phyloP scores from a whole-genome alignment of 1,140 invertebrate genomes.

The Danaus plexippus region DNA sequence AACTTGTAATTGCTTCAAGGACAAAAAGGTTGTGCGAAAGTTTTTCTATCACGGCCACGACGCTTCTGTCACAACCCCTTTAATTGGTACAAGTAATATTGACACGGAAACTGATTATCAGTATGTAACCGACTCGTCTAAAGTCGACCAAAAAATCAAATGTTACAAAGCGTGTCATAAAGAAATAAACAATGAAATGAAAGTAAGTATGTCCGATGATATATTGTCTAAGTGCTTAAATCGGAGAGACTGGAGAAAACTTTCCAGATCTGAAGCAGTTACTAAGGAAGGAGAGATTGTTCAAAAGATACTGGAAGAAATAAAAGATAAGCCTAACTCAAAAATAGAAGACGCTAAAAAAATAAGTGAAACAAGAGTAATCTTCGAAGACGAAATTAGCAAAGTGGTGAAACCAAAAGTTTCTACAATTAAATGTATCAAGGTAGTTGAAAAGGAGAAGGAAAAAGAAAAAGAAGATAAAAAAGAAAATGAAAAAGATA shows the following conservation, averaged over 20 bases:
- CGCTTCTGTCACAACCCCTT: conserved; percentile 48
- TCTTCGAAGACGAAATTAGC: conserved; percentile 34
- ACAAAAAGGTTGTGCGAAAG: conserved; percentile 38
- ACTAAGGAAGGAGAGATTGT: conserved; percentile 21
- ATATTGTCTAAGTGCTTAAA: conserved; percentile 58
- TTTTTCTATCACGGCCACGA: conserved; percentile 51
- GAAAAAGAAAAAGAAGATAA: conserved; percentile 1
- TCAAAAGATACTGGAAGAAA: conserved; percentile 10
- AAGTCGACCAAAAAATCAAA: conserved; percentile 45
- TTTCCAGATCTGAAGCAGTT: conserved; percentile 31
- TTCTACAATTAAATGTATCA: too few species aligned
- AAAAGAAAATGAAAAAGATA: conserved; percentile 13
- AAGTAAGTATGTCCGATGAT: conserved; percentile 53
- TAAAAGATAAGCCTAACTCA: conserved; percentile 11
- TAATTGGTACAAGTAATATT: conserved; percentile 47
- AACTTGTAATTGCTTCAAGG: conserved; percentile 32
- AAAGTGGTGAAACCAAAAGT: too few species aligned
- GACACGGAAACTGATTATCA: conserved; percentile 49
- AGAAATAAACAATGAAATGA: conserved; percentile 32
- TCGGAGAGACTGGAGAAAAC: conserved; percentile 48
- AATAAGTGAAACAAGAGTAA: conserved; percentile 29
- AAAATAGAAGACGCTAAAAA: conserved; percentile 10
- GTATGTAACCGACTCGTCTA: conserved; percentile 44
- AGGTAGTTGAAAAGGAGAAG: too few species aligned
- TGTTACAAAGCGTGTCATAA: conserved; percentile 55